Evolutionary conservation across 2,888 invertebrate species (phyloP).

Genomic region (Rhorus exstirpatorius): DNA sequence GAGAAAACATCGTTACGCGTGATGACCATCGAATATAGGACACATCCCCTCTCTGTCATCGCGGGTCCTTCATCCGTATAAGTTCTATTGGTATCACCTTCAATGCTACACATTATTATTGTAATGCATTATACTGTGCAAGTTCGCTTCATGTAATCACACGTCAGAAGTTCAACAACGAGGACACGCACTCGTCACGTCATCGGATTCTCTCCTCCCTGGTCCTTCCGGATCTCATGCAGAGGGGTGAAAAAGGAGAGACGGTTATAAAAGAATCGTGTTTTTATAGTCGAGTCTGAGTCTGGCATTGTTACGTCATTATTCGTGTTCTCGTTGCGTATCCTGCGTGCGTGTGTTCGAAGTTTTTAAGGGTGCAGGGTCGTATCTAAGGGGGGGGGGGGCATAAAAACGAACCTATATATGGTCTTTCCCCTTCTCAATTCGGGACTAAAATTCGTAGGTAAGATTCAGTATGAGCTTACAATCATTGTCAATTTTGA

Average conservation of each 20-base stretch:
- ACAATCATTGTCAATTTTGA: neutral
- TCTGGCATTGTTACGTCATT: slow-evolving; percentile 85
- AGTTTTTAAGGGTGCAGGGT: slow-evolving; percentile 45
- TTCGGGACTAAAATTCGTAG: neutral
- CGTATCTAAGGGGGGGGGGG: too few species aligned
- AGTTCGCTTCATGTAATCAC: slow-evolving; percentile 60
- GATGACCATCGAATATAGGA: slow-evolving; percentile 81
- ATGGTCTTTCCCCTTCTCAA: slow-evolving; percentile 42
- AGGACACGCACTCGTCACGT: slow-evolving; percentile 32
- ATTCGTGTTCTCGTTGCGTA: slow-evolving; percentile 78
- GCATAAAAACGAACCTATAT: slow-evolving; percentile 50
- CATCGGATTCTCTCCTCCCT: slow-evolving; percentile 42
- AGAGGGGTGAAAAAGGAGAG: slow-evolving; percentile 36
- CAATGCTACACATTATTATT: slow-evolving; percentile 46
- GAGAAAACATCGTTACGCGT: slow-evolving; percentile 85
- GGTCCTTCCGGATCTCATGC: slow-evolving; percentile 36
- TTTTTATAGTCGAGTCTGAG: slow-evolving; percentile 79
- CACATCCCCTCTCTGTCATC: slow-evolving; percentile 48
- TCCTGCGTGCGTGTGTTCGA: slow-evolving; percentile 27
- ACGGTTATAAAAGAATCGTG: slow-evolving; percentile 81
- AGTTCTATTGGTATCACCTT: slow-evolving; percentile 54
- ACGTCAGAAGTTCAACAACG: slow-evolving; percentile 55
- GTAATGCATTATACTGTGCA: slow-evolving; percentile 54
- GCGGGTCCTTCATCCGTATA: slow-evolving; percentile 32
- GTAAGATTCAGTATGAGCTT: slow-evolving; percentile 2